phyloP scores from a whole-genome alignment of 2,113 vertebrate genomes.

The Vulpes ferrilata region DNA sequence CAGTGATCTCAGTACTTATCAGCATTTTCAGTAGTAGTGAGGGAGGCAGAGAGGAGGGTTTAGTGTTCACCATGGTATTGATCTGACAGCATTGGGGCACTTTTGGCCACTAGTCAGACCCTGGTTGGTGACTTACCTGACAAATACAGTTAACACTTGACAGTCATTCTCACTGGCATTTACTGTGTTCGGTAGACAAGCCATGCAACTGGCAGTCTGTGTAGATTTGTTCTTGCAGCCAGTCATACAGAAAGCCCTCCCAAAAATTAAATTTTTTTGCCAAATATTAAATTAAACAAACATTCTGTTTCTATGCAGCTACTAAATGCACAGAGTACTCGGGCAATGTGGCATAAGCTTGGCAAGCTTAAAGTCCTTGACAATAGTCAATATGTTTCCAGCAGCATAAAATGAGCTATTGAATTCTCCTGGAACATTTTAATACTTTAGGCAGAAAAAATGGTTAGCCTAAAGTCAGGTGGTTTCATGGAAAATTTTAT shows the following conservation, averaged over 20 bases:
- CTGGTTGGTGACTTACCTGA: not conserved
- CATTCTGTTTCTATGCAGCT: not conserved
- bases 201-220: not conserved
- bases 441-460: not conserved
- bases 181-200: not conserved
- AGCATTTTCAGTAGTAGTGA: not conserved
- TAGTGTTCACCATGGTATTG: not conserved
- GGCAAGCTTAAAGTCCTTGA: not conserved
- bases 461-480: not conserved
- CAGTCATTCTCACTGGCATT: slow-evolving; percentile 18
- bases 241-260: slow-evolving; percentile 43
- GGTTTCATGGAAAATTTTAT: slow-evolving; percentile 10
- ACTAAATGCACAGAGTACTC: not conserved
- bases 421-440: not conserved
- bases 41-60: not conserved
- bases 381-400: not conserved
- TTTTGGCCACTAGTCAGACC: not conserved
- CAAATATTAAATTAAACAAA: not conserved
- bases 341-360: not conserved
- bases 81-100: not conserved
- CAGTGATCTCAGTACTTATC: not conserved
- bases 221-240: slow-evolving; percentile 9
- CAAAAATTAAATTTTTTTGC: not conserved
- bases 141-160: not conserved
- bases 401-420: not conserved